Conservation (phyloP, 2,797 vertebrate genomes). For the Hoplostethus mediterraneus region DNA sequence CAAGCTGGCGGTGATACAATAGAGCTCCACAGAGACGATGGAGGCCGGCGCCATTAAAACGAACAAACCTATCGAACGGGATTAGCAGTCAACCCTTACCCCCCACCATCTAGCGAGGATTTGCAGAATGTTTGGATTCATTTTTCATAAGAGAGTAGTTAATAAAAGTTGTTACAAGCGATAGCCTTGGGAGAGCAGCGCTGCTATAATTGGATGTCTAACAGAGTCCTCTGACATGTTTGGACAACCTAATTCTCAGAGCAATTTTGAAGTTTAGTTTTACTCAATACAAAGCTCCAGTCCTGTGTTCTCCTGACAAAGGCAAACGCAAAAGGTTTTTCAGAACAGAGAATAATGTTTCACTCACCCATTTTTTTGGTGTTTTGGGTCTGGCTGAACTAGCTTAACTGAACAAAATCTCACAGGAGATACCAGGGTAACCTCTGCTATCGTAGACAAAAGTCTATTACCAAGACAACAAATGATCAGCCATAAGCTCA, state of each 20-base stretch:
- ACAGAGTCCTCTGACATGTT: conserved; percentile 83
- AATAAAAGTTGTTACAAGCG: conserved; percentile 79
- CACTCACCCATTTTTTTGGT: conserved; percentile 1
- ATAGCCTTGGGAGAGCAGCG: conserved; percentile 70
- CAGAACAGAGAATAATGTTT: background rate
- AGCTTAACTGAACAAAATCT: background rate
- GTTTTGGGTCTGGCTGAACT: background rate
- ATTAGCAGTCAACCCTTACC: conserved; percentile 57
- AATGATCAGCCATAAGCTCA: background rate
- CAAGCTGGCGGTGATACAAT: conserved; percentile 33
- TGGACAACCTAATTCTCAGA: conserved; percentile 82
- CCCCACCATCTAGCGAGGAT: conserved; percentile 56
- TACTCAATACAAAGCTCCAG: conserved; percentile 59
- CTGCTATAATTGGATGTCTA: conserved; percentile 84
- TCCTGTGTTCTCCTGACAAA: conserved; percentile 48
- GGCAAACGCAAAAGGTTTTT: conserved; percentile 24
- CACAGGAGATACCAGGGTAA: background rate
- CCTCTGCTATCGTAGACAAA: background rate
- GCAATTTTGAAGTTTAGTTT: conserved; percentile 82
- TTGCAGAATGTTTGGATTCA: conserved; percentile 71
- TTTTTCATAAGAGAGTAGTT: conserved; percentile 79
- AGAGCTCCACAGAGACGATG: conserved; percentile 32
- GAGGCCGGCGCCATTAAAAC: conserved; percentile 44
- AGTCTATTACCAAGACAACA: conserved; percentile 17
- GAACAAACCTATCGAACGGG: conserved; percentile 54